These are phyloP conservation scores for Trichogramma evanescens DNA, from an alignment of 2,888 invertebrate species.

Conservation along the genomic window DNA sequence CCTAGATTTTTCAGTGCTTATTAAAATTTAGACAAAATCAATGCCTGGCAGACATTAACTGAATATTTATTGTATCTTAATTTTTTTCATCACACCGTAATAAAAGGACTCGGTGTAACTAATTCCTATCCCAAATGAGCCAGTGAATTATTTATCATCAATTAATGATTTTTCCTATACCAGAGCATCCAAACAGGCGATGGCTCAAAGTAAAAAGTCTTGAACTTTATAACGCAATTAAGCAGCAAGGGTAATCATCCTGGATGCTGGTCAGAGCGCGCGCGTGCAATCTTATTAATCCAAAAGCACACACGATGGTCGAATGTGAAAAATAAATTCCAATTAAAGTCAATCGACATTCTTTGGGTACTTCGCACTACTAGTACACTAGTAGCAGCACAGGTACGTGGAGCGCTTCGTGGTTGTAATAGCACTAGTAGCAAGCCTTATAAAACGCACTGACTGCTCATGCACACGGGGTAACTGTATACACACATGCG, in stretches of 20 bases:
- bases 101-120: too few relatives aligned
- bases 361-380: background rate
- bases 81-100: too few relatives aligned
- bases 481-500: background rate
- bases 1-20: too few relatives aligned
- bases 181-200: background rate
- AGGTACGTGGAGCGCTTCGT: too few relatives aligned
- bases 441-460: background rate
- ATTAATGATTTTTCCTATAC: too few relatives aligned
- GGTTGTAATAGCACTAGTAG: too few relatives aligned
- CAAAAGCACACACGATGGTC: background rate
- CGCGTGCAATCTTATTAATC: conserved; percentile 4
- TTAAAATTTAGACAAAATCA: too few relatives aligned
- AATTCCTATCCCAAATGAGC: too few relatives aligned
- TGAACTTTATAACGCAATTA: conserved; percentile 11
- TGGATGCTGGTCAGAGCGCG: background rate
- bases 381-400: background rate
- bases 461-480: background rate
- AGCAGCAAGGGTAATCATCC: conserved; percentile 7
- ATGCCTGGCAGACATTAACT: too few relatives aligned
- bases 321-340: conserved; percentile 18
- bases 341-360: conserved; percentile 24
- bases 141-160: too few relatives aligned
- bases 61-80: too few relatives aligned
- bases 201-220: conserved; percentile 1